These are phyloP conservation scores for Lepus europaeus DNA, from an alignment of 2,113 vertebrate species.

Conservation along the genomic window DNA sequence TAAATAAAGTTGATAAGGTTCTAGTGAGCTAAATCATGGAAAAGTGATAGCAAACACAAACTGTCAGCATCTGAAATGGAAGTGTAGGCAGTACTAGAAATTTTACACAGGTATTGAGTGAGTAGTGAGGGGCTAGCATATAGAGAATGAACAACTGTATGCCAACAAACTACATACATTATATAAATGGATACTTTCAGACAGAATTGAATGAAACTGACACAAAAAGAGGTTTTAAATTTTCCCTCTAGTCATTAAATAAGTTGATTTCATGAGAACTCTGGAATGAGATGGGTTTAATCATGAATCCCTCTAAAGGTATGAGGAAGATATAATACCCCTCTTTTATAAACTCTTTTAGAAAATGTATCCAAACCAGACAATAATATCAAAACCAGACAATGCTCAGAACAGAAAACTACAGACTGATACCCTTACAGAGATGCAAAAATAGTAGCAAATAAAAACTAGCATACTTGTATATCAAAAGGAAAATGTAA, in stretches of 20 bases:
- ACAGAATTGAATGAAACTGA: not conserved
- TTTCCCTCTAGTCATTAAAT: not conserved
- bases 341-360: not conserved
- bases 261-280: slow-evolving; percentile 23
- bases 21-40: not conserved
- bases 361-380: not conserved
- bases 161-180: not conserved
- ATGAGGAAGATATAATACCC: not conserved
- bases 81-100: not conserved
- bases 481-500: not conserved
- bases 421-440: not conserved
- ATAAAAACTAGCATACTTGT: not conserved
- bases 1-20: not conserved
- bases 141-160: not conserved
- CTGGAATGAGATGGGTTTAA: not conserved
- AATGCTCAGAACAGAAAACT: not conserved
- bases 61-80: not conserved
- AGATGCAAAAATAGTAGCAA: not conserved
- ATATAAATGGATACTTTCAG: not conserved
- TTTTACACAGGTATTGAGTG: not conserved
- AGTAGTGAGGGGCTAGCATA: not conserved
- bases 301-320: not conserved
- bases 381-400: not conserved
- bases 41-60: not conserved
- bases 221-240: not conserved